Conservation (phyloP, 1,140 invertebrate species). For the Helicoverpa zea region DNA sequence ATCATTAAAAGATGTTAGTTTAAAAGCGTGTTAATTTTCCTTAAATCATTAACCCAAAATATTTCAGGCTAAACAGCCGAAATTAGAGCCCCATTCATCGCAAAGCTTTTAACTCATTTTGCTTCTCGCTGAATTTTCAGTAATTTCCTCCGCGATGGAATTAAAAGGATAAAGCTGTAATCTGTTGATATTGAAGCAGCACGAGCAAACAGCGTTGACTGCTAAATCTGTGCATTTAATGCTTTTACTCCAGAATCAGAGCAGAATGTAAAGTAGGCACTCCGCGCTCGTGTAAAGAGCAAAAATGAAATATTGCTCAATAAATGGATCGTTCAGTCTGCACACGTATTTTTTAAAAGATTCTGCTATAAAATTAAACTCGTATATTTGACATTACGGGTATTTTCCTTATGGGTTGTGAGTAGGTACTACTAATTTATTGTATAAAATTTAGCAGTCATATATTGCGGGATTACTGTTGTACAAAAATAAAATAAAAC, state of each 20-base stretch:
- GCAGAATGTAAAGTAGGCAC: constrained; percentile 30
- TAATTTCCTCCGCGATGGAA: background rate
- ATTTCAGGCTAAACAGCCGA: constrained; percentile 13
- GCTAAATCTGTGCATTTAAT: constrained; percentile 41
- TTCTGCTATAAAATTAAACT: background rate
- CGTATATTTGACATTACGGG: background rate
- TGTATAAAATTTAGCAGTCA: too few species aligned
- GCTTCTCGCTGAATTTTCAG: background rate
- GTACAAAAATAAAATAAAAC: background rate
- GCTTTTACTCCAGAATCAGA: constrained; percentile 18
- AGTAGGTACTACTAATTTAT: too few species aligned
- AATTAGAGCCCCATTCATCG: background rate
- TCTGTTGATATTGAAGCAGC: background rate
- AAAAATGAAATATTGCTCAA: constrained; percentile 26
- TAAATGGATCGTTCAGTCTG: constrained; percentile 10
- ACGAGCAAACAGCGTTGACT: constrained; percentile 24
- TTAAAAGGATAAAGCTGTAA: background rate
- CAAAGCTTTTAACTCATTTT: constrained; percentile 15
- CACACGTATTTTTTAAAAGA: background rate
- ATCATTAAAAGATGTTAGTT: background rate
- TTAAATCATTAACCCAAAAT: constrained; percentile 1
- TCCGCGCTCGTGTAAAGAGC: constrained; percentile 5
- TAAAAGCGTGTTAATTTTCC: background rate
- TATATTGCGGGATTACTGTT: too few species aligned
- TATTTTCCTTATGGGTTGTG: too few species aligned